Evolutionary conservation across 2,888 invertebrate species (phyloP).

Genomic region (Agrilus mali): DNA sequence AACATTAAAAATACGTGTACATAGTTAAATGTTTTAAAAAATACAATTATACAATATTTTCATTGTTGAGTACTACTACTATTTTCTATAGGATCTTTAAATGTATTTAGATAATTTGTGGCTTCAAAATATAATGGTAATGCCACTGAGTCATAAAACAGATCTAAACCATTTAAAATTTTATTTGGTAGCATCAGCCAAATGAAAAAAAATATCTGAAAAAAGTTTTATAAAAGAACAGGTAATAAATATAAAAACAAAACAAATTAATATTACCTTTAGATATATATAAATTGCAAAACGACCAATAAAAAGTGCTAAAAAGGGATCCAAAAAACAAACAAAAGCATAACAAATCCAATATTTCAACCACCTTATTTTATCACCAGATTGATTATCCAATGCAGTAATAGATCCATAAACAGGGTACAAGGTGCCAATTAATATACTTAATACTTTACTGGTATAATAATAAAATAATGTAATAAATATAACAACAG

Average conservation of each 20-base stretch:
- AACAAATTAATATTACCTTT: conserved; percentile 63
- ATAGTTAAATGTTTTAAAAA: too few relatives aligned
- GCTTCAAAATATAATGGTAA: too few relatives aligned
- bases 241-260: not conserved
- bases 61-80: too few relatives aligned
- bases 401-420: conserved; percentile 73
- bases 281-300: conserved; percentile 85
- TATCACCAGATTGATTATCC: conserved; percentile 60
- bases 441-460: conserved; percentile 79
- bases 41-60: too few relatives aligned
- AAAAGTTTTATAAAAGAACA: not conserved
- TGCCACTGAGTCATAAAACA: too few relatives aligned
- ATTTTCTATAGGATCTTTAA: too few relatives aligned
- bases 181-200: conserved; percentile 73
- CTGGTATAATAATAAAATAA: conserved; percentile 51
- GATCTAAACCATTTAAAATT: conserved; percentile 52
- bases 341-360: conserved; percentile 90
- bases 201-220: conserved; percentile 63
- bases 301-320: conserved; percentile 69
- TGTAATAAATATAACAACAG: conserved; percentile 1
- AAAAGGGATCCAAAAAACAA: conserved; percentile 79
- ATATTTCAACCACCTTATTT: conserved; percentile 91
- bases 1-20: too few relatives aligned
- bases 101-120: too few relatives aligned
- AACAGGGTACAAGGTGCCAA: conserved; percentile 88